Base-by-base conservation (phyloP, 2,113 vertebrate genomes). In the Eubucco bourcierii region DNA sequence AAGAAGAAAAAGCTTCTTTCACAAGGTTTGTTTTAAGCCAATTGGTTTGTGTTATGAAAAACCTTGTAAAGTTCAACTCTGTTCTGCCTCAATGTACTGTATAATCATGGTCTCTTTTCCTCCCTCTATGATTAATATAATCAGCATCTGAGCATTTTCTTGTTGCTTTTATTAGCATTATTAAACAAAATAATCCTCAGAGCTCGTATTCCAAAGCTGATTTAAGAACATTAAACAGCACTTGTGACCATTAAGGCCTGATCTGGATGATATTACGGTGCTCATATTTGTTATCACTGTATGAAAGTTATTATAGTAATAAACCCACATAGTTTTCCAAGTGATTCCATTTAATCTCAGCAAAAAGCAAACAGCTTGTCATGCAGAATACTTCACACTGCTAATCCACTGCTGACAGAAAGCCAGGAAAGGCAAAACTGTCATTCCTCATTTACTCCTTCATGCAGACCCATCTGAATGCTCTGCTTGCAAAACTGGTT, bases 221-320 rank as follows among this genome's bases (percentile, higher is more conserved):
- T 93, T 95, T 96, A 94, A 82, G 85, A 92, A 94, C 70, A 82
- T 94, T 93, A 95, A 93, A 84, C 47, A 82, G 91, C 59, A 87
- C 50, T 90, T 93, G 70, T 86, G 93, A 95, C 91, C 85, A 93
- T 95, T 95, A 97, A 95, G 52, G 66, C 63, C 68, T 89, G 94
- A 94, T 94, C 56, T 65, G 78, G 28, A 39, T 95, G 79, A 82
- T 91, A 91, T 88, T 92, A 82, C 1, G 3, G 34, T 71, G 71
- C 50, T 92, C 18, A 10, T 90, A 91, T 95, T 95, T 87, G 80
- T 93, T 95, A 95, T 63, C 56, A 68, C 66, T 92, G n/a, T 64
- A 89, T 81, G 56, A 72, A 95, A 94, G 79, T 95, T 96, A 96
- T 94, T 95, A 85, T 47, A 89, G 83, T 76, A 96, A 97, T 96